Percentiles rank a stretch among this genome's conserved stretches.
Evolutionary conservation across 2,797 vertebrate species (phyloP).

Genomic region (Clarias laeviceps): DNA sequence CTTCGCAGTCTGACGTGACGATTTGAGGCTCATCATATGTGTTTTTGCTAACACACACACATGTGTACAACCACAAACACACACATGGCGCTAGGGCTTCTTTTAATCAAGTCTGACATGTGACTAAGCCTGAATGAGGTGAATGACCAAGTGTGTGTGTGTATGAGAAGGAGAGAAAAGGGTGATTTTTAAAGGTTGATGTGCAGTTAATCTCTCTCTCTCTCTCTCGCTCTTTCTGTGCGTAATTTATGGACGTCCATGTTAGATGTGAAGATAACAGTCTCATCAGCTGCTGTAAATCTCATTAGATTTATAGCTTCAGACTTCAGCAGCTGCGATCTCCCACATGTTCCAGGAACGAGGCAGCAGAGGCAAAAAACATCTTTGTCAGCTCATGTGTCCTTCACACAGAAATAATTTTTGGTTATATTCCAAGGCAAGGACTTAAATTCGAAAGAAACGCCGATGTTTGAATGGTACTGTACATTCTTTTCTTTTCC

Average conservation of each 20-base stretch:
- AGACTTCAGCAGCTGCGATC: constrained; percentile 16
- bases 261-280: constrained; percentile 30
- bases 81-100: not conserved
- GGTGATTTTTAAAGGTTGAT: not conserved
- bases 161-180: not conserved
- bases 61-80: constrained; percentile 7
- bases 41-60: constrained; percentile 12
- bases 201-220: not conserved
- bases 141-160: not conserved
- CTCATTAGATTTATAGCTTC: constrained; percentile 36
- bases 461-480: not conserved
- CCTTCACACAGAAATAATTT: not conserved
- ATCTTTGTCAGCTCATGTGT: not conserved
- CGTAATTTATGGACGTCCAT: constrained; percentile 9
- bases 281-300: constrained; percentile 39
- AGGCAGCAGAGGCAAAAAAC: not conserved
- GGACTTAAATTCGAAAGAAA: not conserved
- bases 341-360: constrained; percentile 6
- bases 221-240: not conserved
- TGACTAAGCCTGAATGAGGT: constrained; percentile 27
- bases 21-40: constrained; percentile 21
- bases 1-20: constrained; percentile 24
- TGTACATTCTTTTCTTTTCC: too few species aligned
- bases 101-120: constrained; percentile 35
- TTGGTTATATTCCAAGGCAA: not conserved